phyloP scores from a whole-genome alignment of 2,888 invertebrate species.

The Drosophila buzzatii region DNA sequence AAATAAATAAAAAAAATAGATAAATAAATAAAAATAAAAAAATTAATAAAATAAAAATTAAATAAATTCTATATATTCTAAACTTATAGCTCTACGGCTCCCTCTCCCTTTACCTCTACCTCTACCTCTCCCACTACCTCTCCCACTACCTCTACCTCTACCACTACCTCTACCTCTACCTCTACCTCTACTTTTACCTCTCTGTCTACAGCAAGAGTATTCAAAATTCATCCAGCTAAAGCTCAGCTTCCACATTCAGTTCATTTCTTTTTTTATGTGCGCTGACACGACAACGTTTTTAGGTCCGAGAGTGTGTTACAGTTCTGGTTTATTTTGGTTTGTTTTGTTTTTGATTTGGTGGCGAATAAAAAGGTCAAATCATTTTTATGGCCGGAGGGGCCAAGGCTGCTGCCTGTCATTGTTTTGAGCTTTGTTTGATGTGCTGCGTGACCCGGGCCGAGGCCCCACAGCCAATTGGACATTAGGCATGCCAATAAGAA shows the following conservation, averaged over 20 bases:
- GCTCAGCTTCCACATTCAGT: not conserved
- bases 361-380: slow-evolving; percentile 60
- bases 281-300: slow-evolving; percentile 13
- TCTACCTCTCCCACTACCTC: too few relatives aligned
- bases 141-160: too few relatives aligned
- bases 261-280: slow-evolving; percentile 25
- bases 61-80: too few relatives aligned
- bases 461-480: slow-evolving; percentile 39
- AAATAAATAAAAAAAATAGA: too few relatives aligned
- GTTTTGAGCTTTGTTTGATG: slow-evolving; percentile 33
- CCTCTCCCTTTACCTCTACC: too few relatives aligned
- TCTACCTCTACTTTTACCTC: not conserved
- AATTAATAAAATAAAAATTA: too few relatives aligned
- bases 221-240: not conserved
- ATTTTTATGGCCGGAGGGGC: slow-evolving; percentile 47
- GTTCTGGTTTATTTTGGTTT: slow-evolving; percentile 29
- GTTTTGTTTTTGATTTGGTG: slow-evolving; percentile 19
- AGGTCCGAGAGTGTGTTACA: slow-evolving; percentile 7
- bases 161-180: too few relatives aligned
- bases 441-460: slow-evolving; percentile 36
- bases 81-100: too few relatives aligned
- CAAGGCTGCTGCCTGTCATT: slow-evolving; percentile 18
- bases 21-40: too few relatives aligned
- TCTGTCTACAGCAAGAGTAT: not conserved
- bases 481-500: slow-evolving; percentile 37